phyloP scores from a whole-genome alignment of 2,797 vertebrate genomes.

The Lophius americanus region DNA sequence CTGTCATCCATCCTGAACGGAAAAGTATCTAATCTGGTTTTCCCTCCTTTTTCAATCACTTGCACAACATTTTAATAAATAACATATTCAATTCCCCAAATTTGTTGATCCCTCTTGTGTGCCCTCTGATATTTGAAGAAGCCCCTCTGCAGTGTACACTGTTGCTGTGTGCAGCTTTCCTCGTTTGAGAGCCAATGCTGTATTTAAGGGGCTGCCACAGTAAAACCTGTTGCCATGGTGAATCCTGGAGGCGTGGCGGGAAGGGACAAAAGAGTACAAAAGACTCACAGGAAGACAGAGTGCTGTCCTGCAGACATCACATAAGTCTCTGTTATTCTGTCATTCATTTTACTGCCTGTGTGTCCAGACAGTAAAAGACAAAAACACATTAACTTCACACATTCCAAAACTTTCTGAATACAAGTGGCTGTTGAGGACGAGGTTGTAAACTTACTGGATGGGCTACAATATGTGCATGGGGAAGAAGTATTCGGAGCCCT shows the following conservation, averaged over 20 bases:
- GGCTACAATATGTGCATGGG: too few relatives aligned
- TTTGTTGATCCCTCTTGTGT: conserved; percentile 3
- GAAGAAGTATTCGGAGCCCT: neutral
- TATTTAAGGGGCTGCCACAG: conserved; percentile 64
- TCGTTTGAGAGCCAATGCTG: conserved; percentile 56
- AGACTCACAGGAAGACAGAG: conserved; percentile 44
- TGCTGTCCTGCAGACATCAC: conserved; percentile 38
- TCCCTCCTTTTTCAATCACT: neutral
- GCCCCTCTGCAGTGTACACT: conserved; percentile 8
- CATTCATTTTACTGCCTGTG: conserved; percentile 44
- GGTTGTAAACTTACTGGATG: too few relatives aligned
- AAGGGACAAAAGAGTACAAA: conserved; percentile 64
- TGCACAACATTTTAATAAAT: neutral
- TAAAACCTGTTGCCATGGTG: conserved; percentile 79
- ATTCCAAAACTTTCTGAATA: neutral
- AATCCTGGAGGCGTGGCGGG: conserved; percentile 68
- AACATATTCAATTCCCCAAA: neutral
- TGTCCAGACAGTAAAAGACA: conserved; percentile 13
- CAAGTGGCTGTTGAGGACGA: too few relatives aligned
- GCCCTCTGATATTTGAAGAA: conserved; percentile 17
- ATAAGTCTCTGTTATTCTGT: conserved; percentile 35
- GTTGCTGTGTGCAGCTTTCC: conserved; percentile 41
- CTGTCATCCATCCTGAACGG: conserved; percentile 22
- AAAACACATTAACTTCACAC: neutral
- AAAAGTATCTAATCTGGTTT: neutral